A percentile compares a stretch with the other conserved stretches of the same genome.
Conservation (phyloP, 2,797 vertebrate species). For the Cynodonichthys magdalenae region DNA sequence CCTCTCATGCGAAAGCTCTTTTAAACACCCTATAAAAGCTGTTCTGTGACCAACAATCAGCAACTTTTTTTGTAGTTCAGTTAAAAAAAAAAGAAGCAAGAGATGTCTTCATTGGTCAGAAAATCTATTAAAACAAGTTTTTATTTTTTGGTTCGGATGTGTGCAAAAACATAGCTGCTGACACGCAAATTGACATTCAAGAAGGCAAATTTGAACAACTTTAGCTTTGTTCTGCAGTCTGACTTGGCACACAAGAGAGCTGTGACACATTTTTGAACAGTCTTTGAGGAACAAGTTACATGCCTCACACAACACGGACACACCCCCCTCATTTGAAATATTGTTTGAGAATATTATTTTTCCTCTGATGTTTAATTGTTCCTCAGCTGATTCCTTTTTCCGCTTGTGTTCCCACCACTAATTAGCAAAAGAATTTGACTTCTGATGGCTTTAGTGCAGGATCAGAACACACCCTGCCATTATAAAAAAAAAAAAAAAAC, state of each 20-base stretch:
- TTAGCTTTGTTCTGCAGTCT: neutral
- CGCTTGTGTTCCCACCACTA: conserved; percentile 71
- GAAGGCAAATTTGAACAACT: neutral
- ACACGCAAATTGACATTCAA: neutral
- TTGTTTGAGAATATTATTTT: conserved; percentile 57
- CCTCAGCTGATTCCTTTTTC: conserved; percentile 56
- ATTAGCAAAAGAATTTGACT: conserved; percentile 71
- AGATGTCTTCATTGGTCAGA: neutral
- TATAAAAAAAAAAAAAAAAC: conserved; percentile 47
- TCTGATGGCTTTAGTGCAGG: conserved; percentile 65
- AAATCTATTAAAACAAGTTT: neutral
- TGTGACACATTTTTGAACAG: conserved; percentile 1
- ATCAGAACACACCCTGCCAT: conserved; percentile 77
- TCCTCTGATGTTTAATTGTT: conserved; percentile 66
- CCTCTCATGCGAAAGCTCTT: neutral
- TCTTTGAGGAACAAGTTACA: neutral
- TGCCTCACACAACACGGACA: conserved; percentile 14
- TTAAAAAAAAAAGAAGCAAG: neutral
- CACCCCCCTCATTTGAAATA: conserved; percentile 42
- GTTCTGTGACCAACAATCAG: neutral
- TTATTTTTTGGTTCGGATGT: neutral
- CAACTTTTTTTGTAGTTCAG: neutral
- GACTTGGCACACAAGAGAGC: neutral
- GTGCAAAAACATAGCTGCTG: neutral
- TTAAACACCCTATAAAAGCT: too few species aligned